phyloP scores from a whole-genome alignment of 2,113 vertebrate genomes.

The Scomber colias region DNA sequence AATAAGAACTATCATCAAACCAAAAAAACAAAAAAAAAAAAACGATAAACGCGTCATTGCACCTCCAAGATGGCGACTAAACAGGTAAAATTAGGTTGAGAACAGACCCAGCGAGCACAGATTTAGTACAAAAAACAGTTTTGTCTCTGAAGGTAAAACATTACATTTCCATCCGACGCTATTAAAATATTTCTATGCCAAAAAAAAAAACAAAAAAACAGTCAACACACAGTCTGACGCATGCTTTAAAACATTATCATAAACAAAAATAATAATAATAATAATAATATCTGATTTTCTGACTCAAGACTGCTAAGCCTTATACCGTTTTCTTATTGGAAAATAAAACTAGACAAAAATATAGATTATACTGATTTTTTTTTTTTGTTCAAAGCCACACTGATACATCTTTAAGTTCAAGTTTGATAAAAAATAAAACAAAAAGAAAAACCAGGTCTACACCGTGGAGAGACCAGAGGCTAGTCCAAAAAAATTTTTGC shows the following conservation, averaged over 20 bases:
- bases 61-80: constrained; percentile 76
- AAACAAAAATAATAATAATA: constrained; percentile 60
- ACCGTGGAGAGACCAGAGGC: constrained; percentile 65
- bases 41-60: constrained; percentile 69
- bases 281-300: constrained; percentile 75
- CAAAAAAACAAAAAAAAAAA: constrained; percentile 31
- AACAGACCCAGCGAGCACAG: constrained; percentile 69
- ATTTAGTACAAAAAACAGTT: constrained; percentile 79
- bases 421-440: constrained; percentile 77
- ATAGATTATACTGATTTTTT: constrained; percentile 82
- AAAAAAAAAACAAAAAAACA: constrained; percentile 68
- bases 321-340: constrained; percentile 82
- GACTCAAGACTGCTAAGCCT: constrained; percentile 95
- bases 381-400: constrained; percentile 87
- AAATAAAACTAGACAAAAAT: constrained; percentile 89
- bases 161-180: constrained; percentile 76
- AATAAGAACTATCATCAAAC: constrained; percentile 75
- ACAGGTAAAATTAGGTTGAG: constrained; percentile 73
- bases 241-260: constrained; percentile 80
- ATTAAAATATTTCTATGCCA: constrained; percentile 81
- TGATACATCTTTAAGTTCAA: constrained; percentile 79
- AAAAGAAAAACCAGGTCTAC: constrained; percentile 71
- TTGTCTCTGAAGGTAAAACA: constrained; percentile 71
- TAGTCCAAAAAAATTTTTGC: constrained; percentile 74
- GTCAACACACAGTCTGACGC: constrained; percentile 75